A percentile compares a stretch with the other conserved stretches of the same genome.
These are phyloP conservation scores for Gymnorhina tibicen DNA, from an alignment of 2,113 vertebrate genomes.

Conservation along the genomic window DNA sequence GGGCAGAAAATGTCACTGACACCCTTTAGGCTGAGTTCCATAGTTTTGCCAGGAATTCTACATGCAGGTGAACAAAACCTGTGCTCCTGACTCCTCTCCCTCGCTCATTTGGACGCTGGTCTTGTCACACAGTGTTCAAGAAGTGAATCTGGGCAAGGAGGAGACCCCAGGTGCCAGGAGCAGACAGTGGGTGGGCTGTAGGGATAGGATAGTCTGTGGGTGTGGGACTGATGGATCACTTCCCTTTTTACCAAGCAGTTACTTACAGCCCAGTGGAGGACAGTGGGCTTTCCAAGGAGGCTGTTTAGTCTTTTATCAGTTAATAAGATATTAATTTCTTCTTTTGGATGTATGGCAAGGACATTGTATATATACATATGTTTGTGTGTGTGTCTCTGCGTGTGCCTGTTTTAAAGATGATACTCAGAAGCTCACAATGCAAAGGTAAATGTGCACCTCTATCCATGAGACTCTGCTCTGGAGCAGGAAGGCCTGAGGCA, in stretches of 20 bases:
- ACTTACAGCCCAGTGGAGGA: background rate
- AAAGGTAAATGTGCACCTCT: background rate
- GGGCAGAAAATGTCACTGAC: background rate
- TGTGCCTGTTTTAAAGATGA: background rate
- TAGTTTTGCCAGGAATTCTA: background rate
- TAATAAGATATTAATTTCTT: background rate
- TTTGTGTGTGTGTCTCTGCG: background rate
- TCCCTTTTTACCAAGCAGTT: background rate
- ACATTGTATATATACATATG: too few species aligned
- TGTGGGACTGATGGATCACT: background rate
- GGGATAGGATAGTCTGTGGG: accelerated
- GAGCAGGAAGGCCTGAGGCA: background rate
- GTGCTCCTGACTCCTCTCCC: background rate
- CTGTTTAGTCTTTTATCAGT: background rate
- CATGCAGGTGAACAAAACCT: background rate
- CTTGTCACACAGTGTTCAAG: background rate
- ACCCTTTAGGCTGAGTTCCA: background rate
- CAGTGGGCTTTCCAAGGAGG: background rate
- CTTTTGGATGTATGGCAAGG: background rate
- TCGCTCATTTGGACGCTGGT: background rate
- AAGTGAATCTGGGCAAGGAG: background rate
- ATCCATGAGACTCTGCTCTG: background rate
- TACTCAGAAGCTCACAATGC: background rate
- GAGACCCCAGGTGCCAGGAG: background rate
- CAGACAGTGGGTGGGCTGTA: background rate